Evolutionary conservation across 1,140 invertebrate genomes (phyloP).

Genomic region (Drosophila teissieri): DNA sequence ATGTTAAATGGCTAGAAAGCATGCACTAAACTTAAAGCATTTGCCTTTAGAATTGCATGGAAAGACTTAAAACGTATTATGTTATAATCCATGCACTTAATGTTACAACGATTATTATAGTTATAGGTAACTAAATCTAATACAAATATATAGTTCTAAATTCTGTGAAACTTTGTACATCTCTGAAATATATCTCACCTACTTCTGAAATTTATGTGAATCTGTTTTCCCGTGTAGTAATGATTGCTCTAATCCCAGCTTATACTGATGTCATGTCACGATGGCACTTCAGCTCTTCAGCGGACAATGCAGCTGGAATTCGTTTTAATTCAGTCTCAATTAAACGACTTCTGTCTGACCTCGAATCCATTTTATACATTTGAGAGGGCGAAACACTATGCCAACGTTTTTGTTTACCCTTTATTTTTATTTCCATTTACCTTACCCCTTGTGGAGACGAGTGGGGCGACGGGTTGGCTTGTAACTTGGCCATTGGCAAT

Average conservation of each 20-base stretch:
- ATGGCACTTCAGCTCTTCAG: constrained; percentile 1
- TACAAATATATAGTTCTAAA: background rate
- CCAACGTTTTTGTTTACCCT: background rate
- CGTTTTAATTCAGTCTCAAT: constrained; percentile 50
- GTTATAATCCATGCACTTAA: no score
- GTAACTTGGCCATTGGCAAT: constrained; percentile 63
- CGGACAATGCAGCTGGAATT: constrained; percentile 43
- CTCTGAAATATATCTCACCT: background rate
- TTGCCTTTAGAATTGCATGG: no score
- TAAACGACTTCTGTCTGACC: constrained; percentile 40
- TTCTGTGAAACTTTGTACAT: no score
- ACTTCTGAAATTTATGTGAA: background rate
- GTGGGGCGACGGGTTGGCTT: constrained; percentile 6
- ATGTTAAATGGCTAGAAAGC: constrained; percentile 18
- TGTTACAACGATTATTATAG: no score
- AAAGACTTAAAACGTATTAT: no score
- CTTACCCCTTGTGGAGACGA: background rate
- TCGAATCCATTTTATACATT: constrained; percentile 33
- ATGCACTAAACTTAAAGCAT: constrained; percentile 11
- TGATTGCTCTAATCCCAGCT: constrained; percentile 8
- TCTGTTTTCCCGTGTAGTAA: constrained; percentile 6
- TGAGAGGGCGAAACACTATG: constrained; percentile 4
- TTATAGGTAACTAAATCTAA: no score
- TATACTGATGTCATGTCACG: constrained; percentile 44
- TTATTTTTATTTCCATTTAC: constrained; percentile 14